Evolutionary conservation across 35 echinoderm and acorn worm genomes (phyloP).

Genomic region (Ptychodera flava): DNA sequence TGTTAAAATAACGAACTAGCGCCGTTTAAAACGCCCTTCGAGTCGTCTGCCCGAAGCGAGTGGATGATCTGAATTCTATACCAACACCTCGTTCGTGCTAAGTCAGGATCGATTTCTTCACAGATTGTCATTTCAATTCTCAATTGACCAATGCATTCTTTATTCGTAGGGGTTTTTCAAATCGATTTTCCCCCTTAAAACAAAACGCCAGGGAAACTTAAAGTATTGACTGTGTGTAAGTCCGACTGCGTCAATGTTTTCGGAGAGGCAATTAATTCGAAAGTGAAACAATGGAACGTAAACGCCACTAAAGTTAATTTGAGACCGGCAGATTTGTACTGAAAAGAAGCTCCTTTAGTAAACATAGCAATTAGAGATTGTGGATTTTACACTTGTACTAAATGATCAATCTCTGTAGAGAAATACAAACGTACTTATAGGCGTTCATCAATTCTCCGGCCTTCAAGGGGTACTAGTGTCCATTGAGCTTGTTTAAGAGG

Average conservation of each 20-base stretch:
- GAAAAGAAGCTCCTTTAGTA: neutral
- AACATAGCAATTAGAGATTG: neutral
- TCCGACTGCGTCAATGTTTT: neutral
- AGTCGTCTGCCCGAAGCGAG: too few species aligned
- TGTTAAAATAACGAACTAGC: too few species aligned
- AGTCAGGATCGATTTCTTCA: neutral
- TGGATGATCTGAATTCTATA: too few species aligned
- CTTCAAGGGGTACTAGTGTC: too few species aligned
- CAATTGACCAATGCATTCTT: neutral
- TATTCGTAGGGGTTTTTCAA: neutral
- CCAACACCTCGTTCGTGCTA: neutral
- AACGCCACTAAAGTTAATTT: neutral
- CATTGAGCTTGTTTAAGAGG: too few species aligned
- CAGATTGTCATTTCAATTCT: neutral
- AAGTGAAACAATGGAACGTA: neutral
- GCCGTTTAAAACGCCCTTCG: too few species aligned
- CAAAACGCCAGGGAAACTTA: neutral
- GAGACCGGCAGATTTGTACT: neutral
- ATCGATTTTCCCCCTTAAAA: neutral
- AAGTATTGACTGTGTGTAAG: neutral
- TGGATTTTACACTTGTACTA: neutral
- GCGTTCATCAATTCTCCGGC: too few species aligned
- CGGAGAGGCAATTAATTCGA: neutral
- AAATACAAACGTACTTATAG: too few species aligned
- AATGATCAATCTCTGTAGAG: neutral